Evolutionary conservation across 2,888 invertebrate species (phyloP).

Genomic region (Sclerodermus sp.): DNA sequence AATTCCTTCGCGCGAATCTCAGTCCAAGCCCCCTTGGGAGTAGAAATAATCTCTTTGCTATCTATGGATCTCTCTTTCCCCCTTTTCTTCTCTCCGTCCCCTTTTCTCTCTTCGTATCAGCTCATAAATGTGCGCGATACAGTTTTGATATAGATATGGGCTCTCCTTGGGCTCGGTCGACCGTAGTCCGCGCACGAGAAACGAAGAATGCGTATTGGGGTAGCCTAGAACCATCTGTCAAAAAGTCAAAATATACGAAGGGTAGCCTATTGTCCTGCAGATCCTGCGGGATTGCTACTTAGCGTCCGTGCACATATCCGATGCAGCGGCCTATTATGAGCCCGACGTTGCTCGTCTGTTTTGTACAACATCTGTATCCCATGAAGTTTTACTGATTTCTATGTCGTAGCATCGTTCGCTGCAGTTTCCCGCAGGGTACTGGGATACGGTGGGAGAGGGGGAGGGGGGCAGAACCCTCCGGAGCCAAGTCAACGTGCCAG

Average conservation of each 20-base stretch:
- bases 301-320: constrained; percentile 47
- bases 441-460: constrained; percentile 3
- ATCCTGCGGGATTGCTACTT: constrained; percentile 57
- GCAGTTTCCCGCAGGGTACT: constrained; percentile 8
- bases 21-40: too few relatives aligned
- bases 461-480: constrained; percentile 14
- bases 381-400: constrained; percentile 30
- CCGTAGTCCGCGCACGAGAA: constrained; percentile 9
- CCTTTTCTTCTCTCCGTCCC: not conserved
- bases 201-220: constrained; percentile 3
- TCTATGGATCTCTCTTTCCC: not conserved
- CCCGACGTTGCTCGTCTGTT: constrained; percentile 39
- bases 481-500: constrained; percentile 9
- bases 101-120: constrained; percentile 12
- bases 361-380: constrained; percentile 55
- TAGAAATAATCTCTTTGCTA: too few relatives aligned
- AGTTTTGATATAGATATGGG: too few relatives aligned
- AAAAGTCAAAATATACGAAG: constrained; percentile 58
- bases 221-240: constrained; percentile 52
- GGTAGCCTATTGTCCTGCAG: constrained; percentile 48
- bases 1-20: too few relatives aligned
- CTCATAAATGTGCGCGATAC: constrained; percentile 9
- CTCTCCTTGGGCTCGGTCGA: constrained; percentile 11
- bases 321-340: constrained; percentile 45
- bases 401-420: constrained; percentile 11